Evolutionary conservation across 2,113 vertebrate species (phyloP), one percentile per base, ranked within the genome.

Genomic region (Todiramphus saurophagus): DNA sequence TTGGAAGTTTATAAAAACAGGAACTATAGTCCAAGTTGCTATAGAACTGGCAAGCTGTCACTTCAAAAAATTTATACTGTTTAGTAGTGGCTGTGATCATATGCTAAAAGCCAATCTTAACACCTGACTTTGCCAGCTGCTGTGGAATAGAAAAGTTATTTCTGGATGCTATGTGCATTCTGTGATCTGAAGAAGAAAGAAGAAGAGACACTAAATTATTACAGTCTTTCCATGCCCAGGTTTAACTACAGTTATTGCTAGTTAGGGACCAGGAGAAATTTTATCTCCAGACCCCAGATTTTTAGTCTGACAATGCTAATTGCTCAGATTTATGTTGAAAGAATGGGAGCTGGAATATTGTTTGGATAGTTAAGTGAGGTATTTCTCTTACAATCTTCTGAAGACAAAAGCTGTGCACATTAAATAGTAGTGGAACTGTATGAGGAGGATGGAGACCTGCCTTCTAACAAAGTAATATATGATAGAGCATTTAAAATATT

Each of bases 121-220:
- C 98, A 98, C 97, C 97, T 98, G 97, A 83, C 88, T 94, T 89
- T 97, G 98, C 97, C 98, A 98, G 96, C 97, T 97, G 97, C 98
- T 96, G 83, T 83, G 93, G 97, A 98, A 94, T 84, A 84, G 94
- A 93, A 96, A 96, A 97, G 91, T 98, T 98, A 90, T 97, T 97
- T 96, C 96, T 98, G 97, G 97, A 97, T 96, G 93, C 90, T 94
- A 75, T 90, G 96, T 97, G 90, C 96, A 67, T 97, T 95, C 86
- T 97, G 85, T 97, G 96, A 97, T 98, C 91, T 95, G 91, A 95
- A 95, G 91, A 95, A 97, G 97, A 97, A 97, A 96, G 97, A 89
- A 97, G 95, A 97, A 96, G 95, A 98, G 97, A 97, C 89, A 97
- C 78, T 96, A 97, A 97, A 96, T 97, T 97, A 97, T 96, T 98